phyloP scores from a whole-genome alignment of 2,888 invertebrate genomes.

The Noctua janthina region DNA sequence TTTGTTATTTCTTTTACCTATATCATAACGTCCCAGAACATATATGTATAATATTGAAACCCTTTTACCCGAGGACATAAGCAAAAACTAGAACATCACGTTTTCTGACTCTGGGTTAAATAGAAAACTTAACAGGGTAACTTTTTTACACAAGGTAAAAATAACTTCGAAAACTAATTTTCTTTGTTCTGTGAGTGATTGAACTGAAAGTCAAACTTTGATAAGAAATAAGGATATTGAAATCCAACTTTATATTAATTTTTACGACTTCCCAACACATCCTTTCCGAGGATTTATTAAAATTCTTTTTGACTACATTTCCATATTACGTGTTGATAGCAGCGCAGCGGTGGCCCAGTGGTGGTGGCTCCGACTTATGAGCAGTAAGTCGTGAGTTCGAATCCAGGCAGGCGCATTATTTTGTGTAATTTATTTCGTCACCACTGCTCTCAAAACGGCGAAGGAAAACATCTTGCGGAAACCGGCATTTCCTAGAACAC shows the following conservation, averaged over 20 bases:
- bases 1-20: neutral
- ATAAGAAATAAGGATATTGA: slow-evolving; percentile 17
- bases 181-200: slow-evolving; percentile 3
- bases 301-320: neutral
- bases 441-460: too few species aligned
- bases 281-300: neutral
- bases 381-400: too few species aligned
- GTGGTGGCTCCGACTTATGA: too few species aligned
- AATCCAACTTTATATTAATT: slow-evolving; percentile 19
- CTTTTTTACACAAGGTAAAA: neutral
- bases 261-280: neutral
- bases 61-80: too few species aligned
- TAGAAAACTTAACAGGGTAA: neutral
- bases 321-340: too few species aligned
- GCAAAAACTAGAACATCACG: neutral
- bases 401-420: too few species aligned
- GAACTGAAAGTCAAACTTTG: neutral
- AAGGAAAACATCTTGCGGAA: too few species aligned
- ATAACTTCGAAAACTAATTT: neutral
- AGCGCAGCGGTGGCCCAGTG: too few species aligned
- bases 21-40: too few species aligned
- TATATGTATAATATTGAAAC: too few species aligned
- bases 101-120: neutral
- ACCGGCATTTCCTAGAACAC: too few species aligned
- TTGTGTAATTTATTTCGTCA: too few species aligned